Evolutionary conservation across 2,113 vertebrate species (phyloP).

Genomic region (Strix uralensis): DNA sequence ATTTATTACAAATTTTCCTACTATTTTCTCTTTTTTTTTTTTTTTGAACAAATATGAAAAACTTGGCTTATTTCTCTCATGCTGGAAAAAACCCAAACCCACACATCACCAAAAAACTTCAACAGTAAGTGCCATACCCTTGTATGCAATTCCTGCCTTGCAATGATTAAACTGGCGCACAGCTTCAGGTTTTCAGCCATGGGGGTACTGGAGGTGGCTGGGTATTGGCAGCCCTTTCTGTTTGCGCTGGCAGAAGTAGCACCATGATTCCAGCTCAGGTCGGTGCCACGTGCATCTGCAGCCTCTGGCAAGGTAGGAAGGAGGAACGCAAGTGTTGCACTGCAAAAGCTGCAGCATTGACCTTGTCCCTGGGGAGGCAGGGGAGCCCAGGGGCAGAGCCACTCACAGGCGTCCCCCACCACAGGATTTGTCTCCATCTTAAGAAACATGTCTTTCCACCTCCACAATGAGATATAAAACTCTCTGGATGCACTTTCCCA

Average conservation of each 20-base stretch:
- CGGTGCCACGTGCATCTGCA: fast-evolving
- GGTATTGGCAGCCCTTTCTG: neutral
- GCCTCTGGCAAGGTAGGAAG: neutral
- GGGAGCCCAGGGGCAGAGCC: neutral
- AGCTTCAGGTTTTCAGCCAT: neutral
- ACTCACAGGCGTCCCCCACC: neutral
- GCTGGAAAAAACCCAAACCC: neutral
- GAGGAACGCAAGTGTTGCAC: neutral
- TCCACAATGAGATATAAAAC: neutral
- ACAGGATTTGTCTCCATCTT: neutral
- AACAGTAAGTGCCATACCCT: fast-evolving
- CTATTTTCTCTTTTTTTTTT: neutral
- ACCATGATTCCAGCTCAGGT: fast-evolving
- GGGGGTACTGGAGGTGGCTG: neutral
- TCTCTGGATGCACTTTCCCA: no score
- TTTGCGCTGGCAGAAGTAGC: neutral
- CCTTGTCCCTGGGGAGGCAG: neutral
- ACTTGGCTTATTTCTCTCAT: neutral
- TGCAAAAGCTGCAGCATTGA: neutral
- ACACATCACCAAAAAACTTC: neutral
- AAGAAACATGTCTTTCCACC: neutral
- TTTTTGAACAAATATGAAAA: neutral
- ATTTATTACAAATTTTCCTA: neutral
- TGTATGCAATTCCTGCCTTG: neutral
- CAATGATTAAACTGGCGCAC: neutral